Base-by-base conservation (phyloP, 2,888 invertebrate species). In the Drosophila nr. medialis region DNA sequence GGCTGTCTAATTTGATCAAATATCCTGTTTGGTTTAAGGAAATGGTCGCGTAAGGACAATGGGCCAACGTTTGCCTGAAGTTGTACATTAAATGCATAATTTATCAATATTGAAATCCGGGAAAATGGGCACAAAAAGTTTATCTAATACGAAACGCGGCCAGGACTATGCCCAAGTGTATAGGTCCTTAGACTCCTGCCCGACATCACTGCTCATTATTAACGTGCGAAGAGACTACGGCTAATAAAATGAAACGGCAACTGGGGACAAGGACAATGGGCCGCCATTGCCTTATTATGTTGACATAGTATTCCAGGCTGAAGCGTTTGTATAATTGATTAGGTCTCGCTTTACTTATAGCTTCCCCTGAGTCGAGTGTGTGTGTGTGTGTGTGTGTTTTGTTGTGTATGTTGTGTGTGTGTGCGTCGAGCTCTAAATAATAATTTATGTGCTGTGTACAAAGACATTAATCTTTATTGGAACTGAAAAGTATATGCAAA, bases 381-480 rank as follows among this genome's bases (percentile, higher is more conserved):
- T 10, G n/a, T 50, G 49, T 54, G 71, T 21, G 27, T 45, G 29
- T 34, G 18, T 24, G n/a, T 27, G 21, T 34, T n/a, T 24, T 10
- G 7, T 38, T 56, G 32, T 36, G 38, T 29, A 21, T 50, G 5
- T 27, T 36, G 34, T 55, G n/a, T 49, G 49, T 54, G 59, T 64
- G 59, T 63, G 71, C 49, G 49, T 62, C 50, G 59, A 61, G 29
- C 55, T 67, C 75, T 69, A 72, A 81, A 74, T 75, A 85, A 85
- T 90, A 90, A 86, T 89, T 90, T 90, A 86, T 90, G 91, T 72
- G 63, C 83, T 85, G 83, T 85, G 71, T 85, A 72, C 86, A 77
- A 75, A 82, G 91, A 74, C 86, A 90, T 86, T 90, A 89, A 86
- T 86, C 86, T 90, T 86, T 90, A 86, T 86, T 89, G 91, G 75